Conservation (phyloP, 2,113 vertebrate genomes). For the Thunnus thynnus region DNA sequence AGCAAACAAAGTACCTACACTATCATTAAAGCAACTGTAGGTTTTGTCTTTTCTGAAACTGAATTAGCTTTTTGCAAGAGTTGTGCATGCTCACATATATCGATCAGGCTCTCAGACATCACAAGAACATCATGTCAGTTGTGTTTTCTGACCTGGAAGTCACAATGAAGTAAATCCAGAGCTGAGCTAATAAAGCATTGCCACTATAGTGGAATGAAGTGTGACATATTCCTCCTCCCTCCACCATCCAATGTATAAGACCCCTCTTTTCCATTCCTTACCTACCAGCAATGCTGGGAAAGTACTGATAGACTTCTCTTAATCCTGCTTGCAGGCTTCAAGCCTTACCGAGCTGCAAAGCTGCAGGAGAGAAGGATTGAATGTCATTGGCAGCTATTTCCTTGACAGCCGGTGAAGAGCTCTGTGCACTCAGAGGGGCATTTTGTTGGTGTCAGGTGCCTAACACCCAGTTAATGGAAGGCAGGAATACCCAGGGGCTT, state of each 20-base stretch:
- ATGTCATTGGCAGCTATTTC: constrained; percentile 36
- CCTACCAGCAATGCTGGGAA: constrained; percentile 12
- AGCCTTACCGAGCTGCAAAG: constrained; percentile 6
- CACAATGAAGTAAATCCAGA: too few relatives aligned
- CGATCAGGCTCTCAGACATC: not conserved
- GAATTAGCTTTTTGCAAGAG: not conserved
- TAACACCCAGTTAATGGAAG: constrained; percentile 46
- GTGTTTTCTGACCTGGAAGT: too few relatives aligned
- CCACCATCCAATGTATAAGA: not conserved
- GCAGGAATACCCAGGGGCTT: constrained; percentile 8
- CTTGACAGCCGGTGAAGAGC: constrained; percentile 15
- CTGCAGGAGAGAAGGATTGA: constrained; percentile 29
- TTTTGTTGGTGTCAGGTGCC: constrained; percentile 40
- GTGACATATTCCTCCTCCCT: constrained; percentile 3
- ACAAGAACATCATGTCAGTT: not conserved
- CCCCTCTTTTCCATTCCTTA: constrained; percentile 1
- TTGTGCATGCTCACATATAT: not conserved
- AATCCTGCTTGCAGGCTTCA: constrained; percentile 22
- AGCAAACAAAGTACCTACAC: not conserved
- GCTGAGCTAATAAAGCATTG: constrained; percentile 2
- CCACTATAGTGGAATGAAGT: constrained; percentile 12
- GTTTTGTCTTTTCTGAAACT: not conserved
- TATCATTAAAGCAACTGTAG: not conserved
- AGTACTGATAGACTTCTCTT: constrained; percentile 34
- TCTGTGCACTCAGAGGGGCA: constrained; percentile 11